These are phyloP conservation scores for Cynocephalus volans DNA, from an alignment of 2,113 vertebrate species.

Conservation along the genomic window DNA sequence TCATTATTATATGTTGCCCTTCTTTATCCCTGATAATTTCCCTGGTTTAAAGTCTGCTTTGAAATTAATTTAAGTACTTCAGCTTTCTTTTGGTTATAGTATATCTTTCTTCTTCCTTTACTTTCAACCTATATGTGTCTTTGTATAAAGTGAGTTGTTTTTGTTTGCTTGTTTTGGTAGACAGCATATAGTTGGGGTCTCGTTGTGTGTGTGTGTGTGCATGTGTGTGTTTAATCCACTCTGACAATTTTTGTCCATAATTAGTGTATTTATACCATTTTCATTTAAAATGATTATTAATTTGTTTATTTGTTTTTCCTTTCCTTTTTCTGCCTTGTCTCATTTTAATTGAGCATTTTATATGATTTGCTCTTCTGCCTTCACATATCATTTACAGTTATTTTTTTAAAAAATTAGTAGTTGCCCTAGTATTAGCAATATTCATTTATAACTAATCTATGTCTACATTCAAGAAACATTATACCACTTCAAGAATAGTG, in stretches of 20 bases:
- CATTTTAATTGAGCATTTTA: not conserved
- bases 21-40: too few relatives aligned
- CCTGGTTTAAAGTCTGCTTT: too few relatives aligned
- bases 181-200: too few relatives aligned
- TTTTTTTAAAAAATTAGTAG: not conserved
- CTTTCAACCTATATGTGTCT: too few relatives aligned
- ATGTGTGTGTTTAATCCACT: not conserved
- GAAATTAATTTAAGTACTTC: too few relatives aligned
- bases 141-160: too few relatives aligned
- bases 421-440: not conserved
- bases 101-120: too few relatives aligned
- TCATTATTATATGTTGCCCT: too few relatives aligned
- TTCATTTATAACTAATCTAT: not conserved
- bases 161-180: too few relatives aligned
- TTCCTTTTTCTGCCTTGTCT: not conserved
- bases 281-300: not conserved
- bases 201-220: too few relatives aligned
- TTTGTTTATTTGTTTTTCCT: not conserved
- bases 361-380: not conserved
- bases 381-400: not conserved
- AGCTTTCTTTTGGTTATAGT: too few relatives aligned
- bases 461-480: not conserved
- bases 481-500: not conserved
- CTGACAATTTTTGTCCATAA: not conserved
- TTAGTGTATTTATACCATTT: not conserved